Evolutionary conservation across 2,888 invertebrate species (phyloP), one percentile per base, ranked within the genome.

Genomic region (Cerastoderma edule): DNA sequence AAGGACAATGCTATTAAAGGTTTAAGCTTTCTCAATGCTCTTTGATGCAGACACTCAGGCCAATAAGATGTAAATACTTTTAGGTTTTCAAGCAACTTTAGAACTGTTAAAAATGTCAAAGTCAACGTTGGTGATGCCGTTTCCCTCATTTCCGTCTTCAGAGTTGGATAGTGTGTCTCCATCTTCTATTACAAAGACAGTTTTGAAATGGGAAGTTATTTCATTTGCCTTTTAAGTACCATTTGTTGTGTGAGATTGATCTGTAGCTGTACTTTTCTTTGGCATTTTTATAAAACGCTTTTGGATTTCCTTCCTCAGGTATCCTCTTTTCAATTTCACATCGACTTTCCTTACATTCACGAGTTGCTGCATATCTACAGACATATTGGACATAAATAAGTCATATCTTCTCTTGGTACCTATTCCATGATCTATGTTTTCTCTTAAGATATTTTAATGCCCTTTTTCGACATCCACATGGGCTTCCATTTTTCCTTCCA

Each of bases 271-370:
- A 69, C 60, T 60, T 60, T 69, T 35, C 35, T 46, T 27, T 32
- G 30, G 1, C 22, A 57, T 60, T 60, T n/a, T 69, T 69, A 44
- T 60, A 69, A 48, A 69, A 60, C 8, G 69, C 54, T 57, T 68
- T 68, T 1, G 60, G 48, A 60, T 69, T 60, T 32, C 32, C 35
- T 5, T 69, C 60, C 1, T 60, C 33, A 2, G 60, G 46, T 35
- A 68, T 27, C 32, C 27, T 39, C 6, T 19, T 35, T 57, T 68
- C 68, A 46, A 60, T 48, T 10, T 69, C 48, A 2, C 27, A 33
- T 60, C 60, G 46, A 32, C 60, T 60, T 48, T 28, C 60, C 32
- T 60, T 60, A 48, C 69, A 69, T 60, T 57, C 69, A 6, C 46
- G 3, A 19, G 54, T 67, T 19, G 67, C 33, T 24, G 16, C 19